Base-by-base conservation (phyloP, 2,113 vertebrate species). In the Heterochromis multidens region DNA sequence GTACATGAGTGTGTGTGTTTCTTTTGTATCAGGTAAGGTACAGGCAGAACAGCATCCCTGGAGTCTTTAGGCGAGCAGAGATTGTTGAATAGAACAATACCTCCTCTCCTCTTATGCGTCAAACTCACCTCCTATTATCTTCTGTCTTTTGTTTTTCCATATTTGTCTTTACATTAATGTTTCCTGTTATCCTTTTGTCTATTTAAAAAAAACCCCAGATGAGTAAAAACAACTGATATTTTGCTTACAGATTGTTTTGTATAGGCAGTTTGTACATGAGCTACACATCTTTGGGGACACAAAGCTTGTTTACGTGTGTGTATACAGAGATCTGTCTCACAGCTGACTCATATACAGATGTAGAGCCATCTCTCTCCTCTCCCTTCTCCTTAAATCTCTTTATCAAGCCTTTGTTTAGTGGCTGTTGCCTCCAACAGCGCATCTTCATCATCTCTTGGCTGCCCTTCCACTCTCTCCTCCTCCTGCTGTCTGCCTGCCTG, bases 71-170 rank as follows among this genome's bases (percentile, higher is more conserved):
- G 56, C 37, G 17, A 83, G 88, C 85, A 81, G 63, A 83, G 82
- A 63, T 59, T 74, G 81, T 80, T 87, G 13, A 84, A 91, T 61
- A 91, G 77, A 91, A 88, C 85, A 91, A 79, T 63, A 79, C 61
- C 67, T 85, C 27, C 16, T 52, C 46, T 74, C 70, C 61, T 87
- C 13, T 35, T 54, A 29, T 61, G 56, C 43, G 14, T 92, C 84
- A 80, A 81, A 58, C 54, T 86, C 76, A 29, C 21, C 65, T 72
- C 40, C 54, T 54, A 6, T 88, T 65, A n/a, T 77, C 13, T 77
- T 78, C 59, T 86, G 14, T 74, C 65, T 72, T 87, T 79, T 77
- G 2, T 16, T 62, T 56, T 29, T 77, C n/a, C 56, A 49, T 77
- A 65, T 21, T 27, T 16, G n/a, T 80, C 49, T 52, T 82, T 29